Evolutionary conservation across 2,888 invertebrate species (phyloP), one percentile per base, ranked within the genome.

Genomic region (Lasioglossum leucozonium): DNA sequence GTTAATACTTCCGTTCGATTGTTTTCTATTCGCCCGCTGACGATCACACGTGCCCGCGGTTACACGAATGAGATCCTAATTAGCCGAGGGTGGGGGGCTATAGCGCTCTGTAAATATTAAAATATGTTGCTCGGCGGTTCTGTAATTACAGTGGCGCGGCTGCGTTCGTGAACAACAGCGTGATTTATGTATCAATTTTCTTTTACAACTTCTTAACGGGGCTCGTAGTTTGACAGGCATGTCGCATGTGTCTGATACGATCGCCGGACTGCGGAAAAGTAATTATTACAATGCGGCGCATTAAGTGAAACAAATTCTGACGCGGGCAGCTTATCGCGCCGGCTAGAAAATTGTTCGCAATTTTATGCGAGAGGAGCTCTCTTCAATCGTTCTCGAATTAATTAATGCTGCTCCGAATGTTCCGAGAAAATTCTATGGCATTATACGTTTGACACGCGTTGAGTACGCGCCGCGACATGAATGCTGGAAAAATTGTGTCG

Each of bases 101-200:
- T 16, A 30, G 58, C 11, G 62, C 62, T 16, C 62, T 62, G 62
- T 62, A 62, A 62, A 62, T 62, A 62, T 62, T 30, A 16, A 62
- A 65, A 65, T 65, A 34, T 65, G 34, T 34, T 10, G 65, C 65
- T 18, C 62, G 65, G 65, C 3, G 65, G 16, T 34, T 65, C 62
- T 62, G 10, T 65, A 65, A 65, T 65, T 65, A 65, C 34, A 30
- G 62, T 26, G 6, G 16, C 10, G 51, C 2, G 62, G 30, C 62
- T 5, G 62, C 62, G 62, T 65, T 58, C 34, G 34, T 18, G 34
- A 65, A 65, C 65, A 30, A 65, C 34, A 34, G 34, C 65, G 4
- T 18, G 34, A 65, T 65, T 65, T 65, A 65, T 65, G 65, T 65
- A 65, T 65, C 34, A 34, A 34, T 34, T 65, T 65, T 65, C 30